A percentile compares a stretch with the other conserved stretches of the same genome.
Evolutionary conservation across 2,888 invertebrate genomes (phyloP).

Genomic region (Spilosoma lubricipeda): DNA sequence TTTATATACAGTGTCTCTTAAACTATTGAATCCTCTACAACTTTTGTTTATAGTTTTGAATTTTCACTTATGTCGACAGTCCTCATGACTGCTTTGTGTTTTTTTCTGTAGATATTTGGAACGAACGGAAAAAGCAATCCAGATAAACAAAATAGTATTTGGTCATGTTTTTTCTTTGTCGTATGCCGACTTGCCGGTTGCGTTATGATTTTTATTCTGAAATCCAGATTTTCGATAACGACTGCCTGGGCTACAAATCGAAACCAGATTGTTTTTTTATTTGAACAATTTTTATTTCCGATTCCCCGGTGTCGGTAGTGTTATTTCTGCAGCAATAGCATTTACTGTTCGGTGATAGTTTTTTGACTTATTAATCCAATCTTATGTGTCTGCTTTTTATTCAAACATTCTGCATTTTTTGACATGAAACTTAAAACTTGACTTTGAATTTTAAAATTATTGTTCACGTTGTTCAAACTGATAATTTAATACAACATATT

Average conservation of each 20-base stretch:
- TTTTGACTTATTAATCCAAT: background rate
- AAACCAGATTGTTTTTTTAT: conserved; percentile 14
- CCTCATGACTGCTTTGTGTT: too few species aligned
- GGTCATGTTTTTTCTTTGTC: background rate
- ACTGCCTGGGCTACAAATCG: conserved; percentile 26
- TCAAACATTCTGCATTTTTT: too few species aligned
- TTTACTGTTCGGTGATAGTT: background rate
- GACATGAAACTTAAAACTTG: too few species aligned
- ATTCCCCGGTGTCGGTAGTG: background rate
- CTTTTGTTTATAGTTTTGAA: too few species aligned
- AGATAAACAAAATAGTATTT: background rate
- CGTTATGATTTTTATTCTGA: conserved; percentile 38
- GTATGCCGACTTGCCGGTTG: conserved; percentile 3
- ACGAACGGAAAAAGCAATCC: background rate
- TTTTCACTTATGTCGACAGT: too few species aligned
- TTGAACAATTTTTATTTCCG: conserved; percentile 1
- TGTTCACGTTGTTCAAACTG: too few species aligned
- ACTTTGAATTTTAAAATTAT: too few species aligned
- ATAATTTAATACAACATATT: too few species aligned
- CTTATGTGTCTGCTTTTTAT: background rate
- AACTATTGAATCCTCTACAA: too few species aligned
- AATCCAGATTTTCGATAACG: conserved; percentile 38
- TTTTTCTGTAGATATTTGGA: background rate
- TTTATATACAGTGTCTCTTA: too few species aligned
- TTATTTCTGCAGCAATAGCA: background rate